A percentile compares a stretch with the other conserved stretches of the same genome.
Conservation (phyloP, 1,140 invertebrate genomes). For the Formica exsecta region DNA sequence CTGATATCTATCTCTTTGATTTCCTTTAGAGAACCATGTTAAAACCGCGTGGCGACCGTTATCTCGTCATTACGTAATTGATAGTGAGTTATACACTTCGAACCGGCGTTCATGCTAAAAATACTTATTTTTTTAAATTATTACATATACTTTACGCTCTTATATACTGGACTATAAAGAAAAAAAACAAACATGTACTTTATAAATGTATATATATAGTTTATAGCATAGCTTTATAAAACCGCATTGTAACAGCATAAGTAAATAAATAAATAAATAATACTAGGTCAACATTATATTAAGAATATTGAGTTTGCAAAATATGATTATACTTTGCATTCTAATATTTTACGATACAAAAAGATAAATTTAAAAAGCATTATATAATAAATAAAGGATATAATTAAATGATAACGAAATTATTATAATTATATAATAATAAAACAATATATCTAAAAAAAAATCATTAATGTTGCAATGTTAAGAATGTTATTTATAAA, state of each 20-base stretch:
- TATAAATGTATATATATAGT: no score
- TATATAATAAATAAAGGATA: not conserved
- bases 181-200: not conserved
- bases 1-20: not conserved
- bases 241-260: not conserved
- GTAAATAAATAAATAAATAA: conserved; percentile 3
- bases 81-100: conserved; percentile 1
- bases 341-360: not conserved
- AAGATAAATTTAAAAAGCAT: not conserved
- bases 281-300: not conserved
- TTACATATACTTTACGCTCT: not conserved
- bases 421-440: not conserved
- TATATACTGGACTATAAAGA: not conserved
- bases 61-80: conserved; percentile 37
- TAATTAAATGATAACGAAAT: not conserved
- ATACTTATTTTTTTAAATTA: conserved; percentile 7
- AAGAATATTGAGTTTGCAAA: not conserved
- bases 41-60: conserved; percentile 13
- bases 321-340: not conserved
- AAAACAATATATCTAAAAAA: not conserved
- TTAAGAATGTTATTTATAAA: not conserved
- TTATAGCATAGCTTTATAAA: not conserved
- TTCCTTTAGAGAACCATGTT: conserved; percentile 2
- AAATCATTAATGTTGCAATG: conserved; percentile 9
- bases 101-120: not conserved